A percentile compares a stretch with the other conserved stretches of the same genome.
phyloP scores from a whole-genome alignment of 2,113 vertebrate genomes.

The Poeciliopsis retropinna region DNA sequence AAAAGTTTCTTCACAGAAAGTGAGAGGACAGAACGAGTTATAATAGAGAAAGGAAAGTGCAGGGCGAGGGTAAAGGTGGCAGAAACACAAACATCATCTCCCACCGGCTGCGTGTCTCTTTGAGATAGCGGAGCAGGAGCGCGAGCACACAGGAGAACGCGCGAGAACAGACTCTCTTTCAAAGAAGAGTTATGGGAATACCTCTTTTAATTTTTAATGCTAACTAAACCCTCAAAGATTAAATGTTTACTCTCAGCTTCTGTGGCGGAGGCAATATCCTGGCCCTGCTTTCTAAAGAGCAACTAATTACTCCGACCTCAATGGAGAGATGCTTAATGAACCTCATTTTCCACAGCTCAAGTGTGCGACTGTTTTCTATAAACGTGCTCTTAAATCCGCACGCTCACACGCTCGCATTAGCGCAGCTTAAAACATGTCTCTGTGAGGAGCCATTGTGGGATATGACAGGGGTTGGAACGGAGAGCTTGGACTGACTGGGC shows the following conservation, averaged over 20 bases:
- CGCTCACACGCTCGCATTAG: neutral
- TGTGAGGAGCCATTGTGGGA: constrained; percentile 29
- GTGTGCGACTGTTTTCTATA: constrained; percentile 27
- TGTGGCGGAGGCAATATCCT: constrained; percentile 33
- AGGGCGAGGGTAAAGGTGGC: constrained; percentile 10
- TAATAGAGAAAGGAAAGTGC: constrained; percentile 34
- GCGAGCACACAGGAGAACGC: constrained; percentile 18
- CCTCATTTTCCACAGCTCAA: constrained; percentile 38
- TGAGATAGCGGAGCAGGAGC: constrained; percentile 47
- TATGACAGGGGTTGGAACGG: constrained; percentile 35
- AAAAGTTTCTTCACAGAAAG: constrained; percentile 44
- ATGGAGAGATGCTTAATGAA: constrained; percentile 45
- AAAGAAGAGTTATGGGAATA: constrained; percentile 39
- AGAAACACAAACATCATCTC: constrained; percentile 34
- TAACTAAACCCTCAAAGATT: constrained; percentile 51
- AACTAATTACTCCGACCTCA: constrained; percentile 50
- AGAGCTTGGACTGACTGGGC: constrained; percentile 28
- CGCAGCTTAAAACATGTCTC: constrained; percentile 29
- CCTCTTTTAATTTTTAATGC: constrained; percentile 19
- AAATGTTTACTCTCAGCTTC: constrained; percentile 53
- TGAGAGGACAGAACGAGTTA: constrained; percentile 37
- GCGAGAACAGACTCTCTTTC: constrained; percentile 37
- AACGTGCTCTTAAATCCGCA: constrained; percentile 1
- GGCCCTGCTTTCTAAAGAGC: constrained; percentile 39
- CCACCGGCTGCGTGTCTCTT: constrained; percentile 29